These are phyloP conservation scores for Euzophera pinguis DNA, from an alignment of 2,888 invertebrate species.

Conservation along the genomic window DNA sequence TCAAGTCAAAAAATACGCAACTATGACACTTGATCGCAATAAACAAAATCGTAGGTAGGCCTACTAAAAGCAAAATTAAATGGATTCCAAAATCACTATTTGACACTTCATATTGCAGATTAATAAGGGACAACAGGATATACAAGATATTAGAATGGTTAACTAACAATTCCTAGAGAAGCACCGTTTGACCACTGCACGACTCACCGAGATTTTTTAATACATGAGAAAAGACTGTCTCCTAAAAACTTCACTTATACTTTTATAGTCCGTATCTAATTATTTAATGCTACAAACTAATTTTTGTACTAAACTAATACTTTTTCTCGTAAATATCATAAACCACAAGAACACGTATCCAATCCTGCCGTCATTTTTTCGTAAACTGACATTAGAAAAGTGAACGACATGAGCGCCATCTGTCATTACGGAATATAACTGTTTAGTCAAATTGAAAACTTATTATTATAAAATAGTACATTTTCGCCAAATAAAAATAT, in stretches of 20 bases:
- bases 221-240: slow-evolving; percentile 65
- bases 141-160: slow-evolving; percentile 24
- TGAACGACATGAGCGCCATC: slow-evolving; percentile 57
- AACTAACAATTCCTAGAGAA: slow-evolving; percentile 58
- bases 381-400: slow-evolving; percentile 67
- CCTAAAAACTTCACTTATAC: slow-evolving; percentile 56
- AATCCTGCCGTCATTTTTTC: slow-evolving; percentile 78
- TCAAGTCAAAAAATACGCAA: not conserved
- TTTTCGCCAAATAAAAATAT: slow-evolving; percentile 16
- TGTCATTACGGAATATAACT: slow-evolving; percentile 35
- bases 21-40: not conserved
- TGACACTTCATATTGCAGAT: not conserved
- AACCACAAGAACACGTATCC: slow-evolving; percentile 78
- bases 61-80: not conserved
- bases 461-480: slow-evolving; percentile 15
- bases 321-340: slow-evolving; percentile 79
- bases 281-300: slow-evolving; percentile 45
- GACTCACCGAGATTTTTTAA: slow-evolving; percentile 69
- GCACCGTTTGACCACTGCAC: slow-evolving; percentile 56
- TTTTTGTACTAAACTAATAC: slow-evolving; percentile 63
- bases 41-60: not conserved
- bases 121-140: slow-evolving; percentile 21
- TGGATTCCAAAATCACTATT: not conserved
- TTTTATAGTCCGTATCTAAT: slow-evolving; percentile 43
- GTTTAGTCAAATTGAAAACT: slow-evolving; percentile 39